Percentiles rank a stretch among this genome's conserved stretches.
phyloP scores from a whole-genome alignment of 2,888 invertebrate species.

The Spilosoma lubricipeda region DNA sequence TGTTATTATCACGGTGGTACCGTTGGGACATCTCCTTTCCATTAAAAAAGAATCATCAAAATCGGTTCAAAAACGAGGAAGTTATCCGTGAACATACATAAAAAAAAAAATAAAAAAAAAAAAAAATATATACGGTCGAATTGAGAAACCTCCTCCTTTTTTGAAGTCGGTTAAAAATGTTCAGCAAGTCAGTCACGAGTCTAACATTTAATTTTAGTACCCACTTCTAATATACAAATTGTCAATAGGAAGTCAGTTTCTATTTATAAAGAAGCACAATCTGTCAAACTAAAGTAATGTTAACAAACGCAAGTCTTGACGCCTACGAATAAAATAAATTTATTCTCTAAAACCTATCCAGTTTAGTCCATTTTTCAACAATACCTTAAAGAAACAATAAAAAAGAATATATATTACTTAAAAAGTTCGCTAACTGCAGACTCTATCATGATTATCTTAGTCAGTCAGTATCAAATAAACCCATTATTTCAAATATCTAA shows the following conservation, averaged over 20 bases:
- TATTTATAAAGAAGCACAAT: background rate
- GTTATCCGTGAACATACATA: too few relatives aligned
- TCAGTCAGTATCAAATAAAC: background rate
- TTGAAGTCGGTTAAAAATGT: too few relatives aligned
- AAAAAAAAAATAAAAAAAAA: too few relatives aligned
- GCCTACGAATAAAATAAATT: background rate
- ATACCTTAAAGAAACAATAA: background rate
- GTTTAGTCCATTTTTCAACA: background rate
- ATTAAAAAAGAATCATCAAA: too few relatives aligned
- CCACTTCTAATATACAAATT: background rate
- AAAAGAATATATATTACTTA: background rate
- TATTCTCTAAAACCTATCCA: background rate
- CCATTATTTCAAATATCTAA: background rate
- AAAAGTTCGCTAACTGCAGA: background rate
- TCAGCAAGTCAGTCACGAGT: background rate
- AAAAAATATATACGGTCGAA: too few relatives aligned
- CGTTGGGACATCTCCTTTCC: too few relatives aligned
- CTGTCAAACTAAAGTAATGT: background rate
- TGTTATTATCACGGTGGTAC: too few relatives aligned
- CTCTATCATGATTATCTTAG: background rate
- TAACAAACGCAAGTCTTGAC: background rate
- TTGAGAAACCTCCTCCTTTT: too few relatives aligned
- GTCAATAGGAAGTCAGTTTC: background rate
- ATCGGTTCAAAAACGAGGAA: too few relatives aligned
- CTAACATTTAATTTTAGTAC: background rate